Evolutionary conservation across 1,140 invertebrate genomes (phyloP).

Genomic region (Calliopsis andreniformis): DNA sequence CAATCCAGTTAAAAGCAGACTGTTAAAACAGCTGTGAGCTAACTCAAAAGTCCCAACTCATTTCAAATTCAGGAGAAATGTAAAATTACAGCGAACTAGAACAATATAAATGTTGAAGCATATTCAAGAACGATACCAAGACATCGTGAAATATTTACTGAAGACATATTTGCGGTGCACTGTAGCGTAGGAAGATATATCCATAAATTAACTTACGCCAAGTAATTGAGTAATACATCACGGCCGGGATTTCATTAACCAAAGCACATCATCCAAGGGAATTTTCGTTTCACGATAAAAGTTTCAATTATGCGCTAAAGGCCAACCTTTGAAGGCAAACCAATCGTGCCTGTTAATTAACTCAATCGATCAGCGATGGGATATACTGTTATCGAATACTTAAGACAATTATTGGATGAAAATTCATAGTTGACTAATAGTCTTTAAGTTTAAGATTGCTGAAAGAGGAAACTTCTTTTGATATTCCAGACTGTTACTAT

Average conservation of each 20-base stretch:
- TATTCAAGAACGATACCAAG: not conserved
- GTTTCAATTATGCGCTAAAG: slow-evolving; percentile 5
- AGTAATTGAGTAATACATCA: slow-evolving; percentile 49
- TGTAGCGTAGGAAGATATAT: not conserved
- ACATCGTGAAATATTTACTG: slow-evolving; percentile 22
- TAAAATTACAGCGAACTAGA: not conserved
- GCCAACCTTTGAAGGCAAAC: not conserved
- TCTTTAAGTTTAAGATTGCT: too few relatives aligned
- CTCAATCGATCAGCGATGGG: not conserved
- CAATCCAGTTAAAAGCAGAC: slow-evolving; percentile 17
- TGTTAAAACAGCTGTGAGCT: slow-evolving; percentile 8
- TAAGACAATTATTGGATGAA: not conserved
- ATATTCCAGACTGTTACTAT: too few relatives aligned
- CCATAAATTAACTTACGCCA: slow-evolving; percentile 46
- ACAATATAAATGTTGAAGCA: not conserved
- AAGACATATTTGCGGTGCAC: slow-evolving; percentile 32
- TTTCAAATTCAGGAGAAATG: not conserved
- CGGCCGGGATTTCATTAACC: slow-evolving; percentile 42
- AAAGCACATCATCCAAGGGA: slow-evolving; percentile 37
- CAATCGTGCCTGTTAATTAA: not conserved
- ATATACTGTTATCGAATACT: too few relatives aligned
- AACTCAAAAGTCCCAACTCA: slow-evolving; percentile 13
- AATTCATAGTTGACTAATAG: too few relatives aligned
- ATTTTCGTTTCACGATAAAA: slow-evolving; percentile 24
- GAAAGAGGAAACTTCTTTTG: too few relatives aligned